Base-by-base conservation (phyloP, 2,888 invertebrate species). In the Antitype chi region DNA sequence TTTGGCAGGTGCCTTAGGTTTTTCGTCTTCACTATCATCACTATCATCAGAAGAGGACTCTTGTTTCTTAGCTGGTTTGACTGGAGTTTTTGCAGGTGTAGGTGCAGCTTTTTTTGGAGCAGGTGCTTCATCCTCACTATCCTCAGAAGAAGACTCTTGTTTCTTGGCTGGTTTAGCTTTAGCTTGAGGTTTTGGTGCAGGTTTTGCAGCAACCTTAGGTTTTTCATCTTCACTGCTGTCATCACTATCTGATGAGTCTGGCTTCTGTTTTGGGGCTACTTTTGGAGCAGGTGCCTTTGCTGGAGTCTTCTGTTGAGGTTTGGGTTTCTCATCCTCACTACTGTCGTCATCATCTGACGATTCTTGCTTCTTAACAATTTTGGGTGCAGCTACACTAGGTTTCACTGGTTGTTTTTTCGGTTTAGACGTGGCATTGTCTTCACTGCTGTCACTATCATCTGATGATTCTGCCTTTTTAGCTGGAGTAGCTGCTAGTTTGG, bases 141-240 rank as follows among this genome's bases (percentile, higher is more conserved):
- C 94, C 38, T 95, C 95, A 77, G 91, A 91, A 67, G 94, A 94
- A 60, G 94, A 94, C 77, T 92, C 86, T 82, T 91, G 89, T 77
- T 92, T 91, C 72, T 88, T 88, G 32, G 78, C 90, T 71, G 89
- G 87, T 55, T 74, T 69, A 63, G 86, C 89, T 74, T 86, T 89
- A 72, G 86, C 70, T 81, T 81, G 87, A 79, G 81, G 85, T 70
- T 87, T 89, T 25, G 91, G 76, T 28, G 85, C 85, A 67, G 76
- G 28, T 67, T 84, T 87, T 87, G 84, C 90, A 74, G 85, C 81
- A 68, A 85, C 85, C 81, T 92, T 92, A 47, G 92, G 93, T 67
- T 83, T 82, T 57, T 96, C 96, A 76, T 95, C 94, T 47, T 94
- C 94, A 84, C 95, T 95, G 64, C 87, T 87, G 52, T 95, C 93